These are phyloP conservation scores for Channa maculata DNA, from an alignment of 2,113 vertebrate species.

Conservation along the genomic window DNA sequence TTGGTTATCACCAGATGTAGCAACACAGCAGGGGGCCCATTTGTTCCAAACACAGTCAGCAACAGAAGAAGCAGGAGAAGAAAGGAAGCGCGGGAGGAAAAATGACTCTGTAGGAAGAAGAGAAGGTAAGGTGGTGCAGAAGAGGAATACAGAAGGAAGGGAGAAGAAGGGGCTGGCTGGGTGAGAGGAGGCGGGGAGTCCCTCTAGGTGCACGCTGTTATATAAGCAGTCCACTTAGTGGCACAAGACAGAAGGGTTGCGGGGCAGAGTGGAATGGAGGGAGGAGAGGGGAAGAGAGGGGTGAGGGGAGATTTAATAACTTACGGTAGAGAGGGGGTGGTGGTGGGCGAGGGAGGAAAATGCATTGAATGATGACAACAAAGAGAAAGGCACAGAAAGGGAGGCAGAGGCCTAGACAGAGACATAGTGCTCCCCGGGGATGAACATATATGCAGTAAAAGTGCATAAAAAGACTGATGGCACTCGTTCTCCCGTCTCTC, in stretches of 20 bases:
- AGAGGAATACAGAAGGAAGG: conserved; percentile 33
- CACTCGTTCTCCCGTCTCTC: conserved; percentile 55
- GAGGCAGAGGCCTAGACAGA: conserved; percentile 52
- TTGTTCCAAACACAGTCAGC: conserved; percentile 35
- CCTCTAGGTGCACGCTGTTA: conserved; percentile 67
- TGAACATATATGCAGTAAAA: conserved; percentile 65
- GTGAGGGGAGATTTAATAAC: conserved; percentile 65
- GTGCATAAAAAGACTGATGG: conserved; percentile 70
- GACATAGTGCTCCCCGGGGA: conserved; percentile 53
- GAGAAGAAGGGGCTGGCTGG: conserved; percentile 40
- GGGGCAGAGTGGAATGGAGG: conserved; percentile 49
- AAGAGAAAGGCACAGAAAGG: conserved; percentile 26
- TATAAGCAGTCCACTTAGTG: conserved; percentile 78
- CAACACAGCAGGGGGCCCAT: conserved; percentile 37
- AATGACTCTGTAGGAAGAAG: neutral
- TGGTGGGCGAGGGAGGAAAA: conserved; percentile 29
- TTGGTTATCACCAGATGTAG: conserved; percentile 24
- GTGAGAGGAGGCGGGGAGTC: conserved; percentile 54
- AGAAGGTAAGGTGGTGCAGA: conserved; percentile 32
- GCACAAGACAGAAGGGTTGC: conserved; percentile 68
- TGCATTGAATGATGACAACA: conserved; percentile 63
- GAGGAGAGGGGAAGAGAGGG: conserved; percentile 31
- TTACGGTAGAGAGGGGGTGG: conserved; percentile 8
- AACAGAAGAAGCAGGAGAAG: conserved; percentile 3
- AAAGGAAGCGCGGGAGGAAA: conserved; percentile 12